phyloP scores from a whole-genome alignment of 2,888 invertebrate species.

The Steromphala cineraria region DNA sequence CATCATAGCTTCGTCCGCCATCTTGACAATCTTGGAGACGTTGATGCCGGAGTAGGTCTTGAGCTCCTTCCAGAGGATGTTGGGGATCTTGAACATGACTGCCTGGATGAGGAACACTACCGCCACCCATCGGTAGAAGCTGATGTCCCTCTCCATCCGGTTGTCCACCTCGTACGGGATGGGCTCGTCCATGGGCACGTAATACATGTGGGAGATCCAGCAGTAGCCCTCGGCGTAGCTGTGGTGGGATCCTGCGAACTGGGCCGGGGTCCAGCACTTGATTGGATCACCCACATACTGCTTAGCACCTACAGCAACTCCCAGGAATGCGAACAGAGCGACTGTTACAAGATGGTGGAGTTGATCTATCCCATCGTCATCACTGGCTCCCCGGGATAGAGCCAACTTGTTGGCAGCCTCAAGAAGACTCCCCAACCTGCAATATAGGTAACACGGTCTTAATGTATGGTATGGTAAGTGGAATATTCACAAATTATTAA shows the following conservation, averaged over 20 bases:
- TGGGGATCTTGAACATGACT: constrained; percentile 44
- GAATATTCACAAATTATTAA: no score
- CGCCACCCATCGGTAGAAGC: constrained; percentile 48
- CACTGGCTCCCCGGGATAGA: constrained; percentile 37
- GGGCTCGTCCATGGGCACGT: constrained; percentile 40
- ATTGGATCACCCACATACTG: constrained; percentile 50
- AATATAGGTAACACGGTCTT: background rate
- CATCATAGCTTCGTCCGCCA: constrained; percentile 39
- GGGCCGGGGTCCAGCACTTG: constrained; percentile 46
- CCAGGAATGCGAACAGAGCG: constrained; percentile 36
- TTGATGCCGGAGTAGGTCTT: constrained; percentile 42
- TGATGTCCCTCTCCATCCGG: constrained; percentile 39
- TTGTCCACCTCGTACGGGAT: constrained; percentile 33
- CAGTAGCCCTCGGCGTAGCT: constrained; percentile 43
- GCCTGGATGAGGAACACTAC: constrained; percentile 41
- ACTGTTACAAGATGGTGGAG: constrained; percentile 41
- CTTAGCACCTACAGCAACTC: constrained; percentile 37
- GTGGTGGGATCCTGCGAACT: constrained; percentile 41
- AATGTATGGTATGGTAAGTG: no score
- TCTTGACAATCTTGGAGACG: constrained; percentile 43
- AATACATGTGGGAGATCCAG: constrained; percentile 46
- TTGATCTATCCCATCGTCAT: constrained; percentile 45
- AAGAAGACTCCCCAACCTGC: constrained; percentile 41
- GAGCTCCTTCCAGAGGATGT: constrained; percentile 45
- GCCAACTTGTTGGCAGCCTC: constrained; percentile 39